phyloP scores from a whole-genome alignment of 92 coral and sea anemone genomes.

The Zoanthus sociatus region DNA sequence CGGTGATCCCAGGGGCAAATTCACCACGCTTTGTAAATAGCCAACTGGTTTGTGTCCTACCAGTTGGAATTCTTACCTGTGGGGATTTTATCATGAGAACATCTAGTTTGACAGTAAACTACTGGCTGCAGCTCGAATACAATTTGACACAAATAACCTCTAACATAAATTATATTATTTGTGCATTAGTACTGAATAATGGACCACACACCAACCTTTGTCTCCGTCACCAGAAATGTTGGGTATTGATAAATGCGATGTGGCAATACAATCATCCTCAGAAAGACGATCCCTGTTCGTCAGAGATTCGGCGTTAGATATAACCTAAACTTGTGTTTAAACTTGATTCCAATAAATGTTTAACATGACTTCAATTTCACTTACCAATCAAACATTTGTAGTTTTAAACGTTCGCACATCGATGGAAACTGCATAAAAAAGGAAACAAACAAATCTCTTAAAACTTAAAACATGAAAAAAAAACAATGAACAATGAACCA shows the following conservation, averaged over 20 bases:
- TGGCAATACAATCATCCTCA: conserved; percentile 92
- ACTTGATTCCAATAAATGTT: neutral
- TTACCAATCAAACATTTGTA: conserved; percentile 91
- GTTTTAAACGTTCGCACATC: conserved; percentile 81
- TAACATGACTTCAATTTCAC: neutral
- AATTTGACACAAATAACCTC: no score
- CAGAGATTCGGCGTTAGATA: neutral
- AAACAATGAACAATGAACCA: no score
- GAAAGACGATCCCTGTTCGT: conserved; percentile 85
- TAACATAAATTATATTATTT: no score
- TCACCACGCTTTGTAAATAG: no score
- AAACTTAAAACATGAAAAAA: no score
- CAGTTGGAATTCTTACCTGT: no score
- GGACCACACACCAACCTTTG: conserved; percentile 63
- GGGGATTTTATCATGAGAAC: no score
- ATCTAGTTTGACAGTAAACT: no score
- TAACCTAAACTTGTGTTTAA: neutral
- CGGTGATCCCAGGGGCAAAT: no score
- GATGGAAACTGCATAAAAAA: conserved; percentile 79
- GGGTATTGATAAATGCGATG: conserved; percentile 70
- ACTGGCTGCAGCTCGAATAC: no score
- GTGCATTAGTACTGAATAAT: neutral
- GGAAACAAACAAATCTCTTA: neutral
- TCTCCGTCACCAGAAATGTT: conserved; percentile 92
- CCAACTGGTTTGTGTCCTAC: no score